phyloP scores from a whole-genome alignment of 53 echinoderm and acorn worm genomes.

The Holothuria leucospilota region DNA sequence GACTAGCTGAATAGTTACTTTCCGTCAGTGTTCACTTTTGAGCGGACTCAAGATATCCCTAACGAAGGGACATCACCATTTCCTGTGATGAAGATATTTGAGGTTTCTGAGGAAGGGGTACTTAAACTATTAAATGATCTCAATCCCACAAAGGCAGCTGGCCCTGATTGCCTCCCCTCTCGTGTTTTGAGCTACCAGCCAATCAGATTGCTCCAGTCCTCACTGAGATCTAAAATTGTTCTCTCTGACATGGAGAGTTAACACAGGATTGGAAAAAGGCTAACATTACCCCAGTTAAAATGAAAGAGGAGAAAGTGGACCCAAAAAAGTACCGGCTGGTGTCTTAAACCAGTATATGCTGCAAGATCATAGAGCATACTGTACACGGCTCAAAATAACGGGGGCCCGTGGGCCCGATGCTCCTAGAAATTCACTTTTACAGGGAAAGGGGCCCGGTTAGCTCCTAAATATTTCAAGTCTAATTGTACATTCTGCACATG shows the following conservation, averaged over 20 bases:
- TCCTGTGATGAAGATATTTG: not conserved
- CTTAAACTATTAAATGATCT: not conserved
- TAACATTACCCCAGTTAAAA: not conserved
- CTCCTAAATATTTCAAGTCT: too few species aligned
- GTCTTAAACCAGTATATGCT: not conserved
- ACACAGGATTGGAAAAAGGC: not conserved
- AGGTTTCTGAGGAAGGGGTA: not conserved
- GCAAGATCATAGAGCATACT: too few species aligned
- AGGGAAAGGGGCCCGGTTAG: too few species aligned
- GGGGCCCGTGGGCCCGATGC: too few species aligned
- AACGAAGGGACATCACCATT: not conserved
- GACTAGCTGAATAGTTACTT: not conserved
- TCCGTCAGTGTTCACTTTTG: not conserved
- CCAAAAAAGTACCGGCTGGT: conserved; percentile 19
- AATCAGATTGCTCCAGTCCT: not conserved
- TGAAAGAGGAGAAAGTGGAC: not conserved
- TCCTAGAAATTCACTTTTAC: too few species aligned
- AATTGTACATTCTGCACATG: too few species aligned
- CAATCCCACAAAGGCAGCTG: not conserved
- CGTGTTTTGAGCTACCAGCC: not conserved
- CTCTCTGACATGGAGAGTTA: not conserved
- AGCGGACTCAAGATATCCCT: not conserved
- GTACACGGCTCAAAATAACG: too few species aligned
- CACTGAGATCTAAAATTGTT: not conserved
- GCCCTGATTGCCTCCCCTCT: not conserved